Evolutionary conservation across 2,797 vertebrate genomes (phyloP).

Genomic region (Macroramphosus scolopax): DNA sequence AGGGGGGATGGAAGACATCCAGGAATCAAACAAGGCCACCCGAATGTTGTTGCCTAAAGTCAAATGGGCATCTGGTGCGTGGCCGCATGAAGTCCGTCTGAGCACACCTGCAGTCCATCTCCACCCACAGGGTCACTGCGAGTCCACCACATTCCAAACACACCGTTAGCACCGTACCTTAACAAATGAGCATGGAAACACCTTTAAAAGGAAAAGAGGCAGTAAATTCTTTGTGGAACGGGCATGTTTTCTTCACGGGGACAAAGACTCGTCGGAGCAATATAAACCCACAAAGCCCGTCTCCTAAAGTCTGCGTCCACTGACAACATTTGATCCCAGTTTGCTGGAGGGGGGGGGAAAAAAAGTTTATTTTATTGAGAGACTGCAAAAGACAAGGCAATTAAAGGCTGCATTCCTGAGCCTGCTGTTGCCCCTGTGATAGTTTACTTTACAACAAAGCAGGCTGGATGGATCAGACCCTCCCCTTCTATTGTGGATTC

Average conservation of each 20-base stretch:
- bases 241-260: slow-evolving; percentile 12
- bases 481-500: slow-evolving; percentile 41
- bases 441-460: slow-evolving; percentile 69
- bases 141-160: slow-evolving; percentile 60
- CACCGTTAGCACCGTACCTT: slow-evolving; percentile 20
- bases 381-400: slow-evolving; percentile 66
- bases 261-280: slow-evolving; percentile 37
- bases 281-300: slow-evolving; percentile 45
- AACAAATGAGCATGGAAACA: slow-evolving; percentile 45
- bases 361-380: slow-evolving; percentile 72
- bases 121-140: slow-evolving; percentile 50
- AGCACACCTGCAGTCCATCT: slow-evolving; percentile 31
- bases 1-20: too few relatives aligned
- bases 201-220: slow-evolving; percentile 13
- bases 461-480: too few relatives aligned
- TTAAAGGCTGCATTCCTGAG: slow-evolving; percentile 74
- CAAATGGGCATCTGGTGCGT: slow-evolving; percentile 11
- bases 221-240: slow-evolving; percentile 29
- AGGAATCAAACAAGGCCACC: too few relatives aligned
- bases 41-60: too few relatives aligned
- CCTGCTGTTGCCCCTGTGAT: slow-evolving; percentile 68
- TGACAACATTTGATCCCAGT: slow-evolving; percentile 51
- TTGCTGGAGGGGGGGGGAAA: slow-evolving; percentile 50
- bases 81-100: slow-evolving; percentile 6
- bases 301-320: slow-evolving; percentile 36